Evolutionary conservation across 2,888 invertebrate species (phyloP).

Genomic region (Leptothorax acervorum): DNA sequence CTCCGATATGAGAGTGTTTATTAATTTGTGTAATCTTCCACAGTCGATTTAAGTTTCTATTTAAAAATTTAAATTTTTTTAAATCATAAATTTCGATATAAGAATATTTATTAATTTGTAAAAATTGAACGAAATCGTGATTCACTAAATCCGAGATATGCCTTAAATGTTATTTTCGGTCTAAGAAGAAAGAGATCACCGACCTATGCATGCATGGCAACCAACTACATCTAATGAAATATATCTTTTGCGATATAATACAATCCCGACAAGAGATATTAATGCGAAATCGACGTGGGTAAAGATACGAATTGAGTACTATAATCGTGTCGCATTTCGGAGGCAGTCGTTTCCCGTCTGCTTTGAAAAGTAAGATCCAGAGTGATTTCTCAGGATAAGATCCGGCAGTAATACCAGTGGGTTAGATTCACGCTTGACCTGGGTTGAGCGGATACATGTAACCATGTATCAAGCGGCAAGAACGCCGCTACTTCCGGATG

Average conservation of each 20-base stretch:
- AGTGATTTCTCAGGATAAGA: constrained; percentile 57
- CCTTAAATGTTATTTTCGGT: neutral
- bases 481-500: constrained; percentile 74
- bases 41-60: too few relatives aligned
- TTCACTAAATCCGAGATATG: neutral
- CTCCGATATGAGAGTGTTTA: too few relatives aligned
- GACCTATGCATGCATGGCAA: neutral
- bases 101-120: neutral
- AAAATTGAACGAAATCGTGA: neutral
- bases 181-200: neutral
- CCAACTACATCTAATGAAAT: neutral
- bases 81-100: neutral
- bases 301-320: neutral
- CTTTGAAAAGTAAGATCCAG: constrained; percentile 29
- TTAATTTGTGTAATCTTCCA: too few relatives aligned
- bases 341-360: constrained; percentile 47
- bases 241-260: neutral
- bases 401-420: constrained; percentile 65
- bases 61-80: too few relatives aligned
- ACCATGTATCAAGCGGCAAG: constrained; percentile 71
- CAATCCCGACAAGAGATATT: neutral
- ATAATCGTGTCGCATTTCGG: neutral
- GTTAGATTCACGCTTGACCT: constrained; percentile 77
- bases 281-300: neutral
- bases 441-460: constrained; percentile 72